Conservation (phyloP, 2,113 vertebrate genomes). For the Gasterosteus aculeatus region DNA sequence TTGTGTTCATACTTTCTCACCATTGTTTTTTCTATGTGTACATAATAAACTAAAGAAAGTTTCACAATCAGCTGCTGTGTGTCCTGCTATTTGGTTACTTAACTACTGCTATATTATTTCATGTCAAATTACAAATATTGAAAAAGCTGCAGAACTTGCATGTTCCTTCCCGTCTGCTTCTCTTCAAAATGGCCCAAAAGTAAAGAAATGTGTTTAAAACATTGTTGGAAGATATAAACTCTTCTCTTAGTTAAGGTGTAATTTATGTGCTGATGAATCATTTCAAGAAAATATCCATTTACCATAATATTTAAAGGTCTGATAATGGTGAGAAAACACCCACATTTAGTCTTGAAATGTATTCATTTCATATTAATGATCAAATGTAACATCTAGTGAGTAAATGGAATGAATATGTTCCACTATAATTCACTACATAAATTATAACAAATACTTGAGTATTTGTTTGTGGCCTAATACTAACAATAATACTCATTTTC, state of each 20-base stretch:
- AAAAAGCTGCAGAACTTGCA: not conserved
- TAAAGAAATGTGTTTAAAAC: too few relatives aligned
- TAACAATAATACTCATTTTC: not conserved
- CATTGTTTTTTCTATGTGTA: conserved; percentile 55
- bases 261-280: not conserved
- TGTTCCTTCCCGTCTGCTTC: not conserved
- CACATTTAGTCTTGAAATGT: too few relatives aligned
- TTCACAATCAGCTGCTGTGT: conserved; percentile 35
- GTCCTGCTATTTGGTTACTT: conserved; percentile 16
- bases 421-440: not conserved
- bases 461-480: not conserved
- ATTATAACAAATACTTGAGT: not conserved
- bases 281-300: not conserved
- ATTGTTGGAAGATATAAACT: too few relatives aligned
- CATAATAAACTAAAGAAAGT: conserved; percentile 69
- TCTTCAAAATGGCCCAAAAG: not conserved
- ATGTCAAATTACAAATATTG: conserved; percentile 4
- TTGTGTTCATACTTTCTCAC: conserved; percentile 39
- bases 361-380: not conserved
- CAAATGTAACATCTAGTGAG: too few relatives aligned
- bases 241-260: not conserved
- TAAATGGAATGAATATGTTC: not conserved
- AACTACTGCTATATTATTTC: not conserved
- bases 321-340: not conserved
- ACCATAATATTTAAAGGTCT: not conserved